Base-by-base conservation (phyloP, 1,140 invertebrate genomes). In the Venustaconcha ellipsiformis region DNA sequence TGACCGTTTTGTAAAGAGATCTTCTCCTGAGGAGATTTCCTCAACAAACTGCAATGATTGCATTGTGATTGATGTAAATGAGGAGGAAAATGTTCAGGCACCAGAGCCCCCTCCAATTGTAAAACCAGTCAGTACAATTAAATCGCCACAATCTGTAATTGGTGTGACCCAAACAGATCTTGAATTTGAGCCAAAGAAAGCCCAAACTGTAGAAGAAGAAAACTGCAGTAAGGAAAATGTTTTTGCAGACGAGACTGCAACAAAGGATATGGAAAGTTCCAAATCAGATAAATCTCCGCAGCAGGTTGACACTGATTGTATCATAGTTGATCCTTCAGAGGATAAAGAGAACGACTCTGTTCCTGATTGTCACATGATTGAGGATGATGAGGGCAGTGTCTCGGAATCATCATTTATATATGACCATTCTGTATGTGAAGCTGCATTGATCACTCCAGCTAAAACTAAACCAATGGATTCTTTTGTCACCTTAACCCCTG, bases 11-110 rank as follows among this genome's bases (percentile, higher is more conserved):
- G 70, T 76, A 14, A 64, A 57, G 37, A 60, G 73, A 26, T 63
- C 67, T 57, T 65, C 70, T 58, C 78, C 82, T 60, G 76, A 83
- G 57, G 82, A 81, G 66, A 84, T 83, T 11, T 72, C 80, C 17
- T 83, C 81, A 14, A 85, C 82, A 12, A 37, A 37, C 3, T 37
- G 37, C 37, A 82, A 80, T 78, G 78, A 83, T 67, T 77, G 77
- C 26, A 78, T 84, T 69, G 83, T 80, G 62, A 70, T 83, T 8
- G 78, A 82, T 48, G 73, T 77, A 14, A 74, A 70, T 65, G 70
- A 75, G 4, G 70, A 70, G 30, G 23, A 18, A 13, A 67, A 67
- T 67, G 23, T 17, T 13, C 5, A 17, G 48, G 11, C 1, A 20
- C 18, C 48, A 68, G 64, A 65, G 64, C 26, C 56, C 58, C 20